phyloP scores from a whole-genome alignment of 2,888 invertebrate genomes.

The Tanypteryx hageni region DNA sequence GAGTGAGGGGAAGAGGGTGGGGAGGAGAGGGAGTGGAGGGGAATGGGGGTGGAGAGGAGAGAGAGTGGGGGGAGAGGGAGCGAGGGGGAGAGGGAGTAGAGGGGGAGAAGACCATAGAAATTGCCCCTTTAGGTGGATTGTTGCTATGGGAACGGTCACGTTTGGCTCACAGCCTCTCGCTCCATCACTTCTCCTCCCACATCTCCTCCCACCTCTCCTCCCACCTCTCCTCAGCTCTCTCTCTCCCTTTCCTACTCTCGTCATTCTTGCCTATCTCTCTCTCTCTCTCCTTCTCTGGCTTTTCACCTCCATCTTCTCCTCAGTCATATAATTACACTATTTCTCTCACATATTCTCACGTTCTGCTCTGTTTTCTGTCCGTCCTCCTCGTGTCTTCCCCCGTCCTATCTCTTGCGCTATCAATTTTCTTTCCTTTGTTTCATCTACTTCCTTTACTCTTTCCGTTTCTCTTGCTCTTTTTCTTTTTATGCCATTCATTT shows the following conservation, averaged over 20 bases:
- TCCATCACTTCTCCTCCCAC: not conserved
- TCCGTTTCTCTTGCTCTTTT: not conserved
- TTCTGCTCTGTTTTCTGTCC: not conserved
- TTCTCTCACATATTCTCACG: not conserved
- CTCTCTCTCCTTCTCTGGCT: not conserved
- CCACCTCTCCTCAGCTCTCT: not conserved
- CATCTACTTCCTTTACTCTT: not conserved
- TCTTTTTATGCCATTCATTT: not conserved
- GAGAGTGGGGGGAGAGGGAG: not conserved
- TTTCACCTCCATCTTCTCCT: not conserved
- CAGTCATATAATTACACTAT: not conserved
- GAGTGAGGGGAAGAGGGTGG: not conserved
- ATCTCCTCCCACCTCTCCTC: not conserved
- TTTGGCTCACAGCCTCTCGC: not conserved
- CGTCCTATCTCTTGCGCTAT: not conserved
- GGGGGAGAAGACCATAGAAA: not conserved
- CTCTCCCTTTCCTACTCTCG: not conserved
- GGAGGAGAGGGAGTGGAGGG: not conserved
- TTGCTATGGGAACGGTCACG: constrained; percentile 50
- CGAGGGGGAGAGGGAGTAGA: not conserved
- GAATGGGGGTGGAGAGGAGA: not conserved
- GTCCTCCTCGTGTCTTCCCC: not conserved
- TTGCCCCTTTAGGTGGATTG: constrained; percentile 40
- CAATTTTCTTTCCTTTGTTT: not conserved
- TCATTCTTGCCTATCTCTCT: not conserved